Evolutionary conservation across 2,113 vertebrate species (phyloP).

Genomic region (Gavialis gangeticus): DNA sequence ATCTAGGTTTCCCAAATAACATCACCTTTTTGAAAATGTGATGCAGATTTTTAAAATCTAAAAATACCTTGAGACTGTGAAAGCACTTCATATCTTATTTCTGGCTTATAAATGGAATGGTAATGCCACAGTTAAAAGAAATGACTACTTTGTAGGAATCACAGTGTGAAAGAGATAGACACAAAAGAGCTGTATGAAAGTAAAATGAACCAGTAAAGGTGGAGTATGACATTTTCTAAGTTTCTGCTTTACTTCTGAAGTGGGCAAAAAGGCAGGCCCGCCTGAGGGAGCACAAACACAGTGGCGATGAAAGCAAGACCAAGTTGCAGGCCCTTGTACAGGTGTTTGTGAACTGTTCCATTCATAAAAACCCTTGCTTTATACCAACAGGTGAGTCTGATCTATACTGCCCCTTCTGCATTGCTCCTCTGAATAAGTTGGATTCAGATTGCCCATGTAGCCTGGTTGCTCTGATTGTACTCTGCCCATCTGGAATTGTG

Average conservation of each 20-base stretch:
- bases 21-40: background rate
- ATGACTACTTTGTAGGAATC: background rate
- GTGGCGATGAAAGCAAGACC: background rate
- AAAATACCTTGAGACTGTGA: background rate
- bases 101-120: background rate
- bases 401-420: background rate
- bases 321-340: background rate
- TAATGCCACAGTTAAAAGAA: background rate
- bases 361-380: background rate
- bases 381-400: background rate
- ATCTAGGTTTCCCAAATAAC: background rate
- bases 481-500: background rate
- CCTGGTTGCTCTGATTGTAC: fast-evolving
- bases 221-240: background rate
- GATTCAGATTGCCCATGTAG: background rate
- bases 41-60: background rate
- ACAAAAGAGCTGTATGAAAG: background rate
- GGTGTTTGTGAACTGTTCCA: background rate
- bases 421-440: fast-evolving
- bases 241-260: background rate
- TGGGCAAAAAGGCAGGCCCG: background rate
- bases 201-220: background rate
- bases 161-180: background rate
- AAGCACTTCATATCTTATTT: background rate
- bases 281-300: background rate